Base-by-base conservation (phyloP, 2,888 invertebrate genomes). In the Blera fallax region DNA sequence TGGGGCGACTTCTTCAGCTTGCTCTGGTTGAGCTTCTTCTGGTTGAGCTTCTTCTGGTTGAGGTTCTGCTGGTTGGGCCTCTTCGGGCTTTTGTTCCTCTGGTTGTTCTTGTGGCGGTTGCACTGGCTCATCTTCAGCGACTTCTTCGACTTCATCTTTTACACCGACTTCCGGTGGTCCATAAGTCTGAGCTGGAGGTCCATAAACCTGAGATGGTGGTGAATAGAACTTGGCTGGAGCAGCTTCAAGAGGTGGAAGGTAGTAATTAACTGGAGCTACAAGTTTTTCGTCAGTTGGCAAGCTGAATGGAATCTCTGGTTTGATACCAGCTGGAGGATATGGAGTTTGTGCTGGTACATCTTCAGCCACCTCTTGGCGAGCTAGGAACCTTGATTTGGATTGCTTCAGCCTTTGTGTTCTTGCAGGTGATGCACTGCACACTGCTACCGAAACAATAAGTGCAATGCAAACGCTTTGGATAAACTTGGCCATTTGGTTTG, bases 271-370 rank as follows among this genome's bases (percentile, higher is more conserved):
- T 6, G 84, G 84, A 24, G 74, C 80, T 1, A 58, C 21, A 8
- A 62, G 34, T 37, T 74, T 79, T 5, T 52, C 70, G 1, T 80
- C 80, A 11, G 74, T 80, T 5, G 84, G 84, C 1, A 84, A 54
- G 21, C 70, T 65, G 29, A 84, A 84, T 16, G 80, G 45, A 45
- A 84, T 29, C n/a, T 62, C 80, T 34, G 84, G 84, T 21, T 37
- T 54, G 16, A 80, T 29, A 0, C 80, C 84, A 16, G 84, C 50
- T 8, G 84, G 70, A 1, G 84, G 84, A 43, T 84, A 84, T 24
- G 80, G 74, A 5, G 84, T 84, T 7, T 45, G 79, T n/a, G 73
- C 18, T 29, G 73, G 48, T 7, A 69, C 21, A 14, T 69, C 69
- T 7, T 74, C 62, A n/a, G 24, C 27, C 1, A 37, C 48, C 10